A percentile compares a stretch with the other conserved stretches of the same genome.
phyloP scores from a whole-genome alignment of 2,888 invertebrate genomes.

The Portevinia maculata region DNA sequence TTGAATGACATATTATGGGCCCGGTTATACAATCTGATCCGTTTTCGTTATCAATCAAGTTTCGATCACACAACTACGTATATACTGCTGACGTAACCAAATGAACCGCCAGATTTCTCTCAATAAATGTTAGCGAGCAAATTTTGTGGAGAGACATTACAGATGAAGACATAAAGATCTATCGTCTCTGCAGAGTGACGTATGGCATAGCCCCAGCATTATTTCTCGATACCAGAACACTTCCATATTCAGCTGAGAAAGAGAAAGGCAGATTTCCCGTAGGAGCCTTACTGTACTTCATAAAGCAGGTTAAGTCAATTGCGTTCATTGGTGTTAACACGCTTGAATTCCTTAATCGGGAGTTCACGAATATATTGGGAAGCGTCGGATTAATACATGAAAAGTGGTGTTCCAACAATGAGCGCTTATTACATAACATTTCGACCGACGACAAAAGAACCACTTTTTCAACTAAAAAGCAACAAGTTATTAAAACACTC shows the following conservation, averaged over 20 bases:
- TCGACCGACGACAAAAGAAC: neutral
- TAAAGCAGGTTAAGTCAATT: constrained; percentile 31
- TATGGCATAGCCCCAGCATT: constrained; percentile 6
- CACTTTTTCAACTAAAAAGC: constrained; percentile 6
- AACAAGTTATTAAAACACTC: constrained; percentile 19
- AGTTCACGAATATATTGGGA: neutral
- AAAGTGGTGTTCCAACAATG: constrained; percentile 20
- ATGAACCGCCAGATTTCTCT: constrained; percentile 22
- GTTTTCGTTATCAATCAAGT: constrained; percentile 10
- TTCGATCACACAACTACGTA: constrained; percentile 23
- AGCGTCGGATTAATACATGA: constrained; percentile 14
- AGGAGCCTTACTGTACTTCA: constrained; percentile 14
- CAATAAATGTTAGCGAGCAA: constrained; percentile 3
- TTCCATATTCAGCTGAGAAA: neutral
- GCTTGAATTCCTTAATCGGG: neutral
- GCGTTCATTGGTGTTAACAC: constrained; percentile 17
- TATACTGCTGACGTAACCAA: constrained; percentile 21
- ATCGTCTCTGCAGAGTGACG: constrained; percentile 17
- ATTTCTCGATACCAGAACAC: constrained; percentile 9
- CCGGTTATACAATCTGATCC: constrained; percentile 14
- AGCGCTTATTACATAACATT: neutral
- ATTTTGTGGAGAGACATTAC: constrained; percentile 23
- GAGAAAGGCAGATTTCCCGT: neutral
- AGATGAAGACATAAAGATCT: constrained; percentile 10
- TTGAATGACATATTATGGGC: constrained; percentile 17